Evolutionary conservation across 2,797 vertebrate species (phyloP).

Genomic region (Tamandua tetradactyla): DNA sequence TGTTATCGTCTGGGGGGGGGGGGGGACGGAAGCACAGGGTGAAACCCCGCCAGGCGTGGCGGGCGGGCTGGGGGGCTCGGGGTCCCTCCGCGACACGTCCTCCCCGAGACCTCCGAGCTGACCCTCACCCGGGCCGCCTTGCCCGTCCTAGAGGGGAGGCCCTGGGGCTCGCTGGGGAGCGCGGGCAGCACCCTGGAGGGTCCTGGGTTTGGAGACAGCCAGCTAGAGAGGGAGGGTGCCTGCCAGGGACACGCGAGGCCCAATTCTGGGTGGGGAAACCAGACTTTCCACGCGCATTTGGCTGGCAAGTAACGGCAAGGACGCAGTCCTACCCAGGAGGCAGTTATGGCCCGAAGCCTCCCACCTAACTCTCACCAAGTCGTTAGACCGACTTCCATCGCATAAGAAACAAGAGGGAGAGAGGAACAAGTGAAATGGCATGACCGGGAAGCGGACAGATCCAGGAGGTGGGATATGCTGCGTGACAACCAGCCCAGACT

Average conservation of each 20-base stretch:
- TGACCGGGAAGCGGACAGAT: too few relatives aligned
- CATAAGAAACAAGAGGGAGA: neutral
- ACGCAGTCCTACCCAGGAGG: accelerated
- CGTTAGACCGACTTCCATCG: too few relatives aligned
- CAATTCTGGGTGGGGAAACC: neutral
- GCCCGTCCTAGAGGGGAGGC: accelerated
- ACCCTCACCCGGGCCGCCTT: accelerated
- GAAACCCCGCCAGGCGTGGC: neutral
- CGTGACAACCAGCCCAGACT: accelerated
- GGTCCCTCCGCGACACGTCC: accelerated
- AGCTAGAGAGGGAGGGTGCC: accelerated
- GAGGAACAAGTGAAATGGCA: too few relatives aligned
- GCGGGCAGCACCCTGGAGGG: neutral
- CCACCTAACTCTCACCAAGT: accelerated
- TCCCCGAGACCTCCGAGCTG: neutral
- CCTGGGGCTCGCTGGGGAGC: neutral
- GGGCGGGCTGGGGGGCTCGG: accelerated
- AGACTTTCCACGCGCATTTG: neutral
- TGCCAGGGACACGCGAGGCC: neutral
- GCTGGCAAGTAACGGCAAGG: neutral
- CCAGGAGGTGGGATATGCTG: neutral
- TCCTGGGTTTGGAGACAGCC: neutral
- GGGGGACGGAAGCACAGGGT: neutral
- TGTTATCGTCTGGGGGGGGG: constrained; percentile 93
- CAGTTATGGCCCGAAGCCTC: accelerated